Evolutionary conservation across 92 coral and sea anemone genomes (phyloP).

Genomic region (Umimayanthus kanabou): DNA sequence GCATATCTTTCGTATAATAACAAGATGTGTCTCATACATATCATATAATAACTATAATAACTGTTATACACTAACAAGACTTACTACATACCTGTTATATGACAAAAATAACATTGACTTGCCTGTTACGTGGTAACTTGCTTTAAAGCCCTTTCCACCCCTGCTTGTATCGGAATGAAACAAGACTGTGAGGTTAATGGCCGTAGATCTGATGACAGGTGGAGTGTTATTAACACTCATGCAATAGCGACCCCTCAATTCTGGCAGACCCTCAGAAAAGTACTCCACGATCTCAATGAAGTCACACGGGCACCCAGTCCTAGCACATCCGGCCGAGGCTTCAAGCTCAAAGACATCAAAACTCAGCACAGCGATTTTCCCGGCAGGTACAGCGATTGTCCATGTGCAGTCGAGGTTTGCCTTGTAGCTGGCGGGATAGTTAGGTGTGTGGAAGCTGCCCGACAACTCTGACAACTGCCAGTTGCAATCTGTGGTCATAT

Average conservation of each 20-base stretch:
- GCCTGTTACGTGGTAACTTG: slow-evolving; percentile 16
- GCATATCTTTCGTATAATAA: too few species aligned
- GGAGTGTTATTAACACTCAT: slow-evolving; percentile 34
- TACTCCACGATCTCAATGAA: slow-evolving; percentile 26
- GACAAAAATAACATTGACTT: neutral
- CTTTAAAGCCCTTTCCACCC: slow-evolving; percentile 17
- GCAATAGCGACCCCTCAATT: slow-evolving; percentile 27
- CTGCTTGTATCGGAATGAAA: slow-evolving; percentile 36
- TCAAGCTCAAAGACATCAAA: slow-evolving; percentile 39
- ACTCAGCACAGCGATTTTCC: slow-evolving; percentile 9
- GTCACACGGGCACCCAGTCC: slow-evolving; percentile 29
- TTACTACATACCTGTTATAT: too few species aligned
- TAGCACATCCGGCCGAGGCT: neutral
- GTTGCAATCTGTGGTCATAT: slow-evolving; percentile 13
- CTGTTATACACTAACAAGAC: too few species aligned
- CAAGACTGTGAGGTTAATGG: slow-evolving; percentile 17
- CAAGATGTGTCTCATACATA: too few species aligned
- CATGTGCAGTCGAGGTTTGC: slow-evolving; percentile 25
- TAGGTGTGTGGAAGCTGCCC: slow-evolving; percentile 16
- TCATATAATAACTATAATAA: too few species aligned
- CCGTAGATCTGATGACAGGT: slow-evolving; percentile 22
- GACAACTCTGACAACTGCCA: neutral
- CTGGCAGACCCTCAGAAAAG: slow-evolving; percentile 9
- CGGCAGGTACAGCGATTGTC: slow-evolving; percentile 17
- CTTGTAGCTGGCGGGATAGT: slow-evolving; percentile 12